phyloP scores from a whole-genome alignment of 2,113 vertebrate genomes.

The Struthio camelus region DNA sequence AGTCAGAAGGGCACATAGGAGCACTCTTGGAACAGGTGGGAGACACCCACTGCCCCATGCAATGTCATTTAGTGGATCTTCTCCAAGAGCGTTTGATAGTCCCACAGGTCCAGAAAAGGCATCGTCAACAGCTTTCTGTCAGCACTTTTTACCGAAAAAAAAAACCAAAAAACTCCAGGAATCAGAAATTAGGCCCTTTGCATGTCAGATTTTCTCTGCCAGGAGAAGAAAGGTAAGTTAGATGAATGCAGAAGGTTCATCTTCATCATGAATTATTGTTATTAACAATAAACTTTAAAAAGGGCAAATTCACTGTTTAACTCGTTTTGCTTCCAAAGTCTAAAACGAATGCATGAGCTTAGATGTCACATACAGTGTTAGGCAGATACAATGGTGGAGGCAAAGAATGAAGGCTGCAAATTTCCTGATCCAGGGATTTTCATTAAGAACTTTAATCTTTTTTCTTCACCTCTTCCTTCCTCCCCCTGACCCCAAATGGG shows the following conservation, averaged over 20 bases:
- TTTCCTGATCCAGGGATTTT: neutral
- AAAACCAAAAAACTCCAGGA: neutral
- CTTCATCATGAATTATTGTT: neutral
- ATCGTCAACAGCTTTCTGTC: neutral
- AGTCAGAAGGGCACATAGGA: neutral
- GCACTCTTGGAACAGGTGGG: neutral
- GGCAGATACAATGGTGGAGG: neutral
- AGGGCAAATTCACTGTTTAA: constrained; percentile 20
- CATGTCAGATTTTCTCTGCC: neutral
- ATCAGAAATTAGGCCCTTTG: neutral
- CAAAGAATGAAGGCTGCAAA: neutral
- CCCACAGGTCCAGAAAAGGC: neutral
- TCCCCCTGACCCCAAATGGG: neutral
- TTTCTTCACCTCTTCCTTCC: neutral
- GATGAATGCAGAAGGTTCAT: neutral
- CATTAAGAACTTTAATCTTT: neutral
- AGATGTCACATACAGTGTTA: constrained; percentile 49
- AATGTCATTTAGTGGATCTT: neutral
- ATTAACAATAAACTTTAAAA: neutral
- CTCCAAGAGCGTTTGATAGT: neutral
- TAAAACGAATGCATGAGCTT: constrained; percentile 20
- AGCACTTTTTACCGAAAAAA: neutral
- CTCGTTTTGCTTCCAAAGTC: constrained; percentile 31
- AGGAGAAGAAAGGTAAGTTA: neutral
- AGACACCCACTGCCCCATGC: neutral